Conservation (phyloP, 2,888 invertebrate genomes). For the Neoaliturus tenellus region DNA sequence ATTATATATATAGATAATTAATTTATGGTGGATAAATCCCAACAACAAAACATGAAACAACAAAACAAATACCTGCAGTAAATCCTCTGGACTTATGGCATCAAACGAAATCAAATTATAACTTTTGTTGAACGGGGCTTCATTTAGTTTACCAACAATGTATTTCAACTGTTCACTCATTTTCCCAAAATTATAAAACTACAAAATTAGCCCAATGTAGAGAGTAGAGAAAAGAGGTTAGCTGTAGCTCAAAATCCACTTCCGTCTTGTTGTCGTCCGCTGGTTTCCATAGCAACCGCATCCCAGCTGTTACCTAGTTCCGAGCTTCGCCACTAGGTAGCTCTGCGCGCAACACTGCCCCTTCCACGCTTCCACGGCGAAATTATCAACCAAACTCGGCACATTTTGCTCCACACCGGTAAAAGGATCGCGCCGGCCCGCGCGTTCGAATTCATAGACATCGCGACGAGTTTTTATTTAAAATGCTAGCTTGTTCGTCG, state of each 20-base stretch:
- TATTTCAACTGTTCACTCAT: constrained; percentile 83
- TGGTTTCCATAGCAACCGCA: constrained; percentile 36
- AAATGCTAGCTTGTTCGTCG: constrained; percentile 27
- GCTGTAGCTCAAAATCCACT: background rate
- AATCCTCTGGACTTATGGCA: constrained; percentile 82
- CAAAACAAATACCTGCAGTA: constrained; percentile 78
- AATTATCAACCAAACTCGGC: constrained; percentile 41
- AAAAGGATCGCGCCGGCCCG: constrained; percentile 1
- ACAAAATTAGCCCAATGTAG: background rate
- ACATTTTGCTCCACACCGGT: constrained; percentile 36
- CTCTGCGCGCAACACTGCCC: constrained; percentile 35
- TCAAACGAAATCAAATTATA: constrained; percentile 92
- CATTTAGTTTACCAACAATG: constrained; percentile 84
- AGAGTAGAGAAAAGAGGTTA: background rate
- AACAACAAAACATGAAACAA: too few relatives aligned
- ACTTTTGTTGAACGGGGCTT: constrained; percentile 81
- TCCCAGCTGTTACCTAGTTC: constrained; percentile 13
- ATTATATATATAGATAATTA: too few relatives aligned
- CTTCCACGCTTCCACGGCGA: background rate
- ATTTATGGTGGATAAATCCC: too few relatives aligned
- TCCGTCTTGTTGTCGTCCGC: background rate
- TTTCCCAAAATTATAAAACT: constrained; percentile 61
- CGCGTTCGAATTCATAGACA: background rate
- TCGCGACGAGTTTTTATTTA: background rate
- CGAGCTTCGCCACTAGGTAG: background rate